Evolutionary conservation across 2,888 invertebrate species (phyloP).

Genomic region (Marasmarcha lunaedactyla): DNA sequence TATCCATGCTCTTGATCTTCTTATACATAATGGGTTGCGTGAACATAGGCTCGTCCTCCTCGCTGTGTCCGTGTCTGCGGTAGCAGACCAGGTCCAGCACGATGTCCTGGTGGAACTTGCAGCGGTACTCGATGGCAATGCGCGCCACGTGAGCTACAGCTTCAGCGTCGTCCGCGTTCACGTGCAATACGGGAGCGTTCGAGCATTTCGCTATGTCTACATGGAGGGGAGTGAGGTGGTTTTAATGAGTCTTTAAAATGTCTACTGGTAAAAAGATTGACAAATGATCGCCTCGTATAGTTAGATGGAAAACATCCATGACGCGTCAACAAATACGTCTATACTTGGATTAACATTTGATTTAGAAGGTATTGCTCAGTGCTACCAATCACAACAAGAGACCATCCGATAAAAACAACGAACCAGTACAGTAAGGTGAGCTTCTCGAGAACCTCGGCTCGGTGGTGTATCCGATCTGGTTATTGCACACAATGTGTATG

Average conservation of each 20-base stretch:
- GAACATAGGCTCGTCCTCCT: slow-evolving; percentile 94
- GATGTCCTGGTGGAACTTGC: slow-evolving; percentile 87
- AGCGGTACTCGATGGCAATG: slow-evolving; percentile 91
- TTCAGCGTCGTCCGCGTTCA: slow-evolving; percentile 94
- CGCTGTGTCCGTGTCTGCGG: slow-evolving; percentile 92
- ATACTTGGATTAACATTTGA: too few species aligned
- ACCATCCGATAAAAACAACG: too few species aligned
- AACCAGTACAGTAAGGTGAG: slow-evolving; percentile 87
- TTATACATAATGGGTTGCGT: slow-evolving; percentile 97
- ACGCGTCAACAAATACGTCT: too few species aligned
- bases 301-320: too few species aligned
- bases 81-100: slow-evolving; percentile 87
- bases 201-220: slow-evolving; percentile 89
- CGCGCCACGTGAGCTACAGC: slow-evolving; percentile 90
- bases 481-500: slow-evolving; percentile 76
- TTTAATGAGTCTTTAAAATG: not conserved
- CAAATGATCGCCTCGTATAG: too few species aligned
- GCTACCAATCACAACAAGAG: too few species aligned
- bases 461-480: slow-evolving; percentile 93
- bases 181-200: slow-evolving; percentile 94
- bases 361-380: too few species aligned
- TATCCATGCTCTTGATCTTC: slow-evolving; percentile 76
- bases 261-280: too few species aligned
- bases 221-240: too few species aligned
- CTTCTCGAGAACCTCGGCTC: slow-evolving; percentile 89